Percentiles rank a stretch among this genome's conserved stretches.
Evolutionary conservation across 2,797 vertebrate species (phyloP).

Genomic region (Macrochelys suwanniensis): DNA sequence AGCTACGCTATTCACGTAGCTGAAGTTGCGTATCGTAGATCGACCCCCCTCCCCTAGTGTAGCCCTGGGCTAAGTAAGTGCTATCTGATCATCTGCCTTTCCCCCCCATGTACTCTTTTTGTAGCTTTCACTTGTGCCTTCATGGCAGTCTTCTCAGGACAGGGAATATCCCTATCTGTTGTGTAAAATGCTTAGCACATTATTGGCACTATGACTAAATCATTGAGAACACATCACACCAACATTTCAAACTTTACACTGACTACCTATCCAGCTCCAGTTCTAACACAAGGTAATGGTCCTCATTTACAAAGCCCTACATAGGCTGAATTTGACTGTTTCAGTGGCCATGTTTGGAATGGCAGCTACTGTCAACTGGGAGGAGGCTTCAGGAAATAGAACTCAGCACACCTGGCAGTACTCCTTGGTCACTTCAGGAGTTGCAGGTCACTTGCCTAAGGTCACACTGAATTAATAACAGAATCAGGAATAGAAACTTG

Average conservation of each 20-base stretch:
- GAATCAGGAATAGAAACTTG: neutral
- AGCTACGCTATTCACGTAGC: too few relatives aligned
- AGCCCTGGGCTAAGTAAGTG: too few relatives aligned
- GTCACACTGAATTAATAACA: neutral
- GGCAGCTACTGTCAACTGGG: neutral
- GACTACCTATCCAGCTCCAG: neutral
- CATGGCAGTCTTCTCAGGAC: neutral
- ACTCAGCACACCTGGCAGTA: neutral
- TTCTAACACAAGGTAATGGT: neutral
- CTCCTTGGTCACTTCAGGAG: neutral
- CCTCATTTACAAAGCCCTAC: neutral
- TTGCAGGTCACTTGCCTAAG: neutral
- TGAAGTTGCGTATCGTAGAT: too few relatives aligned
- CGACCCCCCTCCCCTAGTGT: too few relatives aligned
- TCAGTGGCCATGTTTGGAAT: neutral
- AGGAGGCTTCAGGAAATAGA: neutral
- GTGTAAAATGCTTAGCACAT: neutral
- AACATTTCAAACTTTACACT: neutral
- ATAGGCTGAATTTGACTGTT: neutral
- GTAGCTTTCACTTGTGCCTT: neutral
- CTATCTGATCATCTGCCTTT: neutral
- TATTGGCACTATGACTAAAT: neutral
- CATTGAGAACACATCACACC: neutral
- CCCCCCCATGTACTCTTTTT: neutral
- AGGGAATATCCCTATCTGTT: neutral